phyloP scores from a whole-genome alignment of 2,797 vertebrate species.

The Lutjanus argentimaculatus region DNA sequence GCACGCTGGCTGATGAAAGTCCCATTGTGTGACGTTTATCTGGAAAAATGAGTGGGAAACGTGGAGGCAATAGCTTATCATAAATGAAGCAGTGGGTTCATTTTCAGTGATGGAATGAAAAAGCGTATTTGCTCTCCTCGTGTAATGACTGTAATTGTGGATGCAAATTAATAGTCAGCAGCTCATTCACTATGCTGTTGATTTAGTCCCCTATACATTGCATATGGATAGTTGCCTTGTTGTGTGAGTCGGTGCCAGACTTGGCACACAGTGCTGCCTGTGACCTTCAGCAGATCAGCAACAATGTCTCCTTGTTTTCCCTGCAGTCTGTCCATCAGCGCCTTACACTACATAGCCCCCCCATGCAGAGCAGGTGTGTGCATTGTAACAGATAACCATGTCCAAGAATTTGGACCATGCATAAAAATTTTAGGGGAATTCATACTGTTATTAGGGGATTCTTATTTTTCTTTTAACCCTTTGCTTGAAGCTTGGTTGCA shows the following conservation, averaged over 20 bases:
- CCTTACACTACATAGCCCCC: slow-evolving; percentile 61
- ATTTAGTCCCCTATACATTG: slow-evolving; percentile 70
- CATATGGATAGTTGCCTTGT: slow-evolving; percentile 74
- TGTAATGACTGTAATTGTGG: slow-evolving; percentile 66
- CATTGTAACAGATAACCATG: slow-evolving; percentile 69
- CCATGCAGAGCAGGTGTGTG: slow-evolving; percentile 82
- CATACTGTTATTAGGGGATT: slow-evolving; percentile 2
- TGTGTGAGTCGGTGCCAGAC: slow-evolving; percentile 81
- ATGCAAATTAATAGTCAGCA: slow-evolving; percentile 63
- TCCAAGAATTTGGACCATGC: slow-evolving; percentile 71
- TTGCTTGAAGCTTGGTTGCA: background rate
- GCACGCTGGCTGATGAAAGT: slow-evolving; percentile 59
- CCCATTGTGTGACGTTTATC: slow-evolving; percentile 73
- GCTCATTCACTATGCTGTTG: slow-evolving; percentile 55
- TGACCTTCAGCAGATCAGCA: slow-evolving; percentile 88
- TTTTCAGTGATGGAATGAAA: slow-evolving; percentile 66
- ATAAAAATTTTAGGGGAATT: slow-evolving; percentile 51
- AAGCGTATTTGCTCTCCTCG: slow-evolving; percentile 59
- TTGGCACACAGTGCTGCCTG: slow-evolving; percentile 79
- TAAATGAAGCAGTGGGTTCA: slow-evolving; percentile 46
- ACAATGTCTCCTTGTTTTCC: slow-evolving; percentile 90
- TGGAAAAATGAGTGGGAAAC: slow-evolving; percentile 69
- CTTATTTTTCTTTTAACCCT: slow-evolving; percentile 16
- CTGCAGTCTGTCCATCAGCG: slow-evolving; percentile 83
- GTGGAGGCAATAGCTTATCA: slow-evolving; percentile 51